Evolutionary conservation across 2,113 vertebrate species (phyloP), one percentile per base, ranked within the genome.

Genomic region (Nycticryphes semicollaris): DNA sequence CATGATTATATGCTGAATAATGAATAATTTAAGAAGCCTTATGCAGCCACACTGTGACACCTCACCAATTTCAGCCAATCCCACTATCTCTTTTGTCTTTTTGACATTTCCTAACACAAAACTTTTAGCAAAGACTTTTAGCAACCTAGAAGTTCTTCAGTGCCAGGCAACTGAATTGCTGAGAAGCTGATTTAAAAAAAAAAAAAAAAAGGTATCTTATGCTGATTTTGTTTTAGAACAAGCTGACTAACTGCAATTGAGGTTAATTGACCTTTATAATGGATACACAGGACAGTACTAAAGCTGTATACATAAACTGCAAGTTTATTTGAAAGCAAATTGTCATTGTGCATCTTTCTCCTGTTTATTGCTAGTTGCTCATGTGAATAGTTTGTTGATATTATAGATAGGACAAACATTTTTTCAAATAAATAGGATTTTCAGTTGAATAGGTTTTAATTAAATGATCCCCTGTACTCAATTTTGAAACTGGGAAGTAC

Each of bases 371-470:
- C 96, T 96, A 97, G 83, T 62, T 97, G 93, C 95, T 98, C 97
- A 97, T 97, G 96, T 98, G 97, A 98, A 96, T 96, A 97, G 90
- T 96, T 97, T 96, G 96, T 98, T 98, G 97, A 97, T 97, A 93
- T 92, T 97, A 91, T 94, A 93, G 86, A 97, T 96, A 96, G 89
- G 91, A 96, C 87, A 98, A 98, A 97, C 97, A 98, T 98, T 98
- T 97, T 97, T 98, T 98, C 97, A 94, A 95, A 97, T 97, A 98
- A 98, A 98, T 96, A 95, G 90, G 94, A 33, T 96, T 98, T 98
- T 98, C 97, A 97, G 94, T 96, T 98, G 97, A 97, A 91, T 97
- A 97, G 74, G 92, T 98, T 98, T 98, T 98, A 98, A 98, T 98
- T 98, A 98, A 96, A 96, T 89, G 96, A 97, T 77, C 53, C 89